Evolutionary conservation across 2,888 invertebrate species (phyloP), one percentile per base, ranked within the genome.

Genomic region (Rutpela maculata): DNA sequence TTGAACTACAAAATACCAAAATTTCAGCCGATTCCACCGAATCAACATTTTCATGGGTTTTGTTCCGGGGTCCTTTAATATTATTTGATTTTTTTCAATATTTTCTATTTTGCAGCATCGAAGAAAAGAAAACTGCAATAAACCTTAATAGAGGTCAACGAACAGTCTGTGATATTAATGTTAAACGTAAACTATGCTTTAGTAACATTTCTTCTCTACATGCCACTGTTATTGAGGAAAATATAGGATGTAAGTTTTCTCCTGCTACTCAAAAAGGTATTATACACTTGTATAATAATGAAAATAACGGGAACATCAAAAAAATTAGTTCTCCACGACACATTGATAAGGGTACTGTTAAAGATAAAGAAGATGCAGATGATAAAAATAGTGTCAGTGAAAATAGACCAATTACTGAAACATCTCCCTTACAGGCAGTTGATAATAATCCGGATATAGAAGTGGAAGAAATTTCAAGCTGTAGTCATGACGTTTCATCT

Each of bases 101-200:
- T 26, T 26, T 26, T 35, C 6, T 35, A 35, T 60, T 72, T 78
- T 80, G 17, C 66, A 80, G 80, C 66, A 7, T 3, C 43, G 17
- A 78, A 80, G 63, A 74, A 74, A 65, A 74, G 59, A 31, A 72
- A 65, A 43, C 65, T 73, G 31, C 75, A 66, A n/a, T 80, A 76
- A 55, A n/a, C 59, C 66, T 19, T 70, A 18, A 50, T 5, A 26
- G 15, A 71, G 72, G 4, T 26, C 38, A 72, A 68, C 72, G 57
- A 31, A 18, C 75, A 75, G 76, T 74, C 76, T 79, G 77, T 75
- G 79, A 79, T 76, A 72, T 63, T 59, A 81, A 76, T 66, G 82
- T 81, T 35, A 86, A 86, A 79, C 82, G 85, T 18, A 84, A 84
- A 80, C 78, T 87, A 70, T 80, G 62, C 62, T 87, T 86, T 75